A percentile compares a stretch with the other conserved stretches of the same genome.
Evolutionary conservation across 2,113 vertebrate species (phyloP).

Genomic region (Apeltes quadracus): DNA sequence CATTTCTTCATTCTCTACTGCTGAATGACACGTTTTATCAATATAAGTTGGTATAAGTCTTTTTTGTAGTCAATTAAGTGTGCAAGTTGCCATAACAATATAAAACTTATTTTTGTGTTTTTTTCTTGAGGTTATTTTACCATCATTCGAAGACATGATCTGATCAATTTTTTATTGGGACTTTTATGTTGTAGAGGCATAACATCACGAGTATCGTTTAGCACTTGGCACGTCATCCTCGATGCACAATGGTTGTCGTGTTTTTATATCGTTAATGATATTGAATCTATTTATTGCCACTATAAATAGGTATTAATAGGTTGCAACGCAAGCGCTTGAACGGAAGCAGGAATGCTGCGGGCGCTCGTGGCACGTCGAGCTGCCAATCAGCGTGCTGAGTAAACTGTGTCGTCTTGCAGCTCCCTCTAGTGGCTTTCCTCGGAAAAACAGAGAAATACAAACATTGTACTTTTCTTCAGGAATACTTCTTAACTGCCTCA

Average conservation of each 20-base stretch:
- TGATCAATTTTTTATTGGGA: too few relatives aligned
- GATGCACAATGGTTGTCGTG: background rate
- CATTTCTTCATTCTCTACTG: background rate
- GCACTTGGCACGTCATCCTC: background rate
- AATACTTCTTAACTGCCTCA: background rate
- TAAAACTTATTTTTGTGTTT: background rate
- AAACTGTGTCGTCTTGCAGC: conserved; percentile 39
- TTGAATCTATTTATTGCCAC: background rate
- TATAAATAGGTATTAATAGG: background rate
- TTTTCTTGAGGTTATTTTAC: background rate
- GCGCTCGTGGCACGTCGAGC: background rate
- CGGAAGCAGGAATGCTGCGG: background rate
- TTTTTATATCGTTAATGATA: background rate
- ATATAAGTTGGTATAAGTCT: background rate
- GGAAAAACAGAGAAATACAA: conserved; percentile 32
- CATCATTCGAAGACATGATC: background rate
- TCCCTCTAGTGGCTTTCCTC: conserved; percentile 60
- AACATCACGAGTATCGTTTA: background rate
- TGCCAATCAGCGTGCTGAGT: background rate
- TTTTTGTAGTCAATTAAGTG: background rate
- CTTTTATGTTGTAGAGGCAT: conserved; percentile 23
- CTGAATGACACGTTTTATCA: background rate
- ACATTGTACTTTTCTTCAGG: background rate
- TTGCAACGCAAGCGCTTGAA: background rate
- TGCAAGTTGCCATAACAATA: too few relatives aligned